phyloP scores from a whole-genome alignment of 2,888 invertebrate genomes.

The Automeris io region DNA sequence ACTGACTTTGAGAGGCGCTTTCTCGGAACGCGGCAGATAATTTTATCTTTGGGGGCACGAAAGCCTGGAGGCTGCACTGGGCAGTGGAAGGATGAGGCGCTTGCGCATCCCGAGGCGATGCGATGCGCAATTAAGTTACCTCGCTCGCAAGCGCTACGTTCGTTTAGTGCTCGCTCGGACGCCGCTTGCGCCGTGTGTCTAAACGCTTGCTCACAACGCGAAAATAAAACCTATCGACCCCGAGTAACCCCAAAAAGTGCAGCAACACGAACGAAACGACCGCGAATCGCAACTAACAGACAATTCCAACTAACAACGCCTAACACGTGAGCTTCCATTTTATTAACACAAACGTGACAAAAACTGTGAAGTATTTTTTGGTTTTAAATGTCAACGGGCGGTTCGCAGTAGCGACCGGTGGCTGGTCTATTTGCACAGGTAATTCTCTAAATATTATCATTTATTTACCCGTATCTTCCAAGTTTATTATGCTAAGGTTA shows the following conservation, averaged over 20 bases:
- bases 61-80: conserved; percentile 29
- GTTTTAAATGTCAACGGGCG: conserved; percentile 40
- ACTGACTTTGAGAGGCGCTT: too few species aligned
- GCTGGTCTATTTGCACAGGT: conserved; percentile 40
- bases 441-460: not conserved
- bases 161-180: conserved; percentile 47
- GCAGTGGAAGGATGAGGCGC: conserved; percentile 16
- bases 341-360: conserved; percentile 52
- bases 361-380: conserved; percentile 36
- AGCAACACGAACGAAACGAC: conserved; percentile 66
- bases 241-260: conserved; percentile 61
- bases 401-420: conserved; percentile 27
- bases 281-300: conserved; percentile 38
- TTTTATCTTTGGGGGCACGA: conserved; percentile 33
- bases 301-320: conserved; percentile 42
- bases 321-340: conserved; percentile 54
- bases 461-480: too few species aligned
- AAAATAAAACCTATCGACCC: conserved; percentile 49
- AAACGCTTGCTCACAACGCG: conserved; percentile 24
- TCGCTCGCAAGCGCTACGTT: conserved; percentile 11
- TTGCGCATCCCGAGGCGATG: conserved; percentile 19
- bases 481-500: too few species aligned
- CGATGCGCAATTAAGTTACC: not conserved
- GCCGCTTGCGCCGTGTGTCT: conserved; percentile 46
- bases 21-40: conserved; percentile 32